These are phyloP conservation scores for Ditylenchus dipsaci DNA, from an alignment of 1,140 invertebrate species.

Conservation along the genomic window DNA sequence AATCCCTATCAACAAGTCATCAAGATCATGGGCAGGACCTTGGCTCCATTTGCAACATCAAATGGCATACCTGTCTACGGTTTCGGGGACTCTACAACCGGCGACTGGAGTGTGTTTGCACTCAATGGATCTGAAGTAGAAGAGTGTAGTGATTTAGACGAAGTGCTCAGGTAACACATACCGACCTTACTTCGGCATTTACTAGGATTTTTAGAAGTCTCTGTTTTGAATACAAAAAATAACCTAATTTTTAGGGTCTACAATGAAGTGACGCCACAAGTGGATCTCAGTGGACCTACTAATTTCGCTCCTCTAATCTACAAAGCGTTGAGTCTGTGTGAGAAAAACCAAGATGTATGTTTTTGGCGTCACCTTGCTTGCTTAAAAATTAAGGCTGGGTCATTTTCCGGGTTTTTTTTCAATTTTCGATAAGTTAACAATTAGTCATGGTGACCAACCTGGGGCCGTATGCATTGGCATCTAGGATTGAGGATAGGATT, in stretches of 20 bases:
- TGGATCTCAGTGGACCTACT: constrained; percentile 59
- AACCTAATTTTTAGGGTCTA: constrained; percentile 47
- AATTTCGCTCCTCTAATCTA: constrained; percentile 63
- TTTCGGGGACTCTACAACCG: constrained; percentile 61
- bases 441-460: too few relatives aligned
- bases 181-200: too few relatives aligned
- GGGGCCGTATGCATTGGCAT: too few relatives aligned
- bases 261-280: constrained; percentile 55
- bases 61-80: constrained; percentile 61
- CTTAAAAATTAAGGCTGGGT: neutral
- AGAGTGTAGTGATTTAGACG: constrained; percentile 60
- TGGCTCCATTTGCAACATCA: constrained; percentile 61
- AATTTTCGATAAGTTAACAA: too few relatives aligned
- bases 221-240: neutral
- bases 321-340: constrained; percentile 61
- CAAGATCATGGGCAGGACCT: constrained; percentile 60
- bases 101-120: constrained; percentile 61
- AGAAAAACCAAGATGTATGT: constrained; percentile 52
- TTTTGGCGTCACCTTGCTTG: too few relatives aligned
- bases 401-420: too few relatives aligned
- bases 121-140: constrained; percentile 48
- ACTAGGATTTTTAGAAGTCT: too few relatives aligned
- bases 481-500: too few relatives aligned
- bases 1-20: constrained; percentile 59
- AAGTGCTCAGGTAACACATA: constrained; percentile 58